Evolutionary conservation across 23 tunicate species (phyloP), one percentile per base, ranked within the genome.

Genomic region (Diplosoma virens): DNA sequence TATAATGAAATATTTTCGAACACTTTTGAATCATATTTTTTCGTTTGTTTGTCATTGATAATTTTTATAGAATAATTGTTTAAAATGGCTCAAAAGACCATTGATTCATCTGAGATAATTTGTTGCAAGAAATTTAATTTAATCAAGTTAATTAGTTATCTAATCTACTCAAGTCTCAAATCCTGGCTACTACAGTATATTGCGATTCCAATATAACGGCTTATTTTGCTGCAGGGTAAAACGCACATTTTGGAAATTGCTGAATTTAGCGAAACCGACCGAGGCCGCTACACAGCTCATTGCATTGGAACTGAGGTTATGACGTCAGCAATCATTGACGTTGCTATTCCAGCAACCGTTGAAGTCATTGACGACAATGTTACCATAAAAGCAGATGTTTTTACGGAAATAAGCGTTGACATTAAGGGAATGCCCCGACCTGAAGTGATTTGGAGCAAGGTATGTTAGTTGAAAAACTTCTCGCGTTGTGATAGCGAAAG

Each of bases 361-460:
- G 83, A 67, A 25, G 48, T 85, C 37, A 70, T 37, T 0, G 47
- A 76, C 1, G 80, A 92, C 47, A 78, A 92, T 5, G 37, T 92
- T 34, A 52, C 56, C 3, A 4, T 55, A 6, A 85, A 81, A 59
- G 85, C 93, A 29, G 77, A 78, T 32, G 77, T 23, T n/a, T 32
- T 37, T 2, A 56, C 46, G 33, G 87, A 77, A 61, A 73, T 92
- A 5, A 21, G 54, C 47, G 97, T 59, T 30, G 32, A 56, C 17
- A 67, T 72, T 22, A 77, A 50, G 33, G 97, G 87, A 48, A 85
- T 85, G 75, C 97, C 97, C 22, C 78, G 81, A 47, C 97, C 97
- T 26, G 67, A 50, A 54, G 47, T 92, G 34, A 33, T 71, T 33
- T 76, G 90, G 84, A 59, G 35, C 30, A 92, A 92, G 87, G 89